Evolutionary conservation across 2,113 vertebrate genomes (phyloP).

Genomic region (Cacatua alba): DNA sequence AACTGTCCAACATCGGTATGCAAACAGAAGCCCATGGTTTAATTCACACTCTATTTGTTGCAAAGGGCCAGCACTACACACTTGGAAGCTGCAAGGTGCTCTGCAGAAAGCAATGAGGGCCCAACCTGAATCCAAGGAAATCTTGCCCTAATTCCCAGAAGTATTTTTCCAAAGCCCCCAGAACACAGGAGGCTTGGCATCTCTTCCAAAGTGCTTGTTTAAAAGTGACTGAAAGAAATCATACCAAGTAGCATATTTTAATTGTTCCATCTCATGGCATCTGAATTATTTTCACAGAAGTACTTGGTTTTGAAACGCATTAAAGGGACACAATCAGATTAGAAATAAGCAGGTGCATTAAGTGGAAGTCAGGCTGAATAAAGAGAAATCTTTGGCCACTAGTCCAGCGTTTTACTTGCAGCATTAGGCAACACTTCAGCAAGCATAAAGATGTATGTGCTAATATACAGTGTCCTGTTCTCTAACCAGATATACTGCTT

Average conservation of each 20-base stretch:
- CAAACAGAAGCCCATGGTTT: fast-evolving
- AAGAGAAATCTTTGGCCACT: background rate
- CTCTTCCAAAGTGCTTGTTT: background rate
- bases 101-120: background rate
- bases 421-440: background rate
- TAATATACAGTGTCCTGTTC: background rate
- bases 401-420: background rate
- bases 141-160: background rate
- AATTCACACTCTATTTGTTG: background rate
- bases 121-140: background rate
- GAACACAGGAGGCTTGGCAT: background rate
- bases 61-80: background rate
- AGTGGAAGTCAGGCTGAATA: background rate
- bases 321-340: background rate
- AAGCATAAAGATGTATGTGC: background rate
- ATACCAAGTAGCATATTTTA: background rate
- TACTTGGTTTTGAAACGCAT: background rate
- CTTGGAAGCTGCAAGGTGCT: background rate
- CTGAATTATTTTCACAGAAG: background rate
- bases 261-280: background rate
- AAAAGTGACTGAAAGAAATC: background rate
- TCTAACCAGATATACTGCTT: background rate
- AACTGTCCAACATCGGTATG: background rate
- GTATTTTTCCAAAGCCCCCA: background rate
- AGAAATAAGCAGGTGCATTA: background rate